Conservation (phyloP, 2,113 vertebrate species). For the Rhea pennata region DNA sequence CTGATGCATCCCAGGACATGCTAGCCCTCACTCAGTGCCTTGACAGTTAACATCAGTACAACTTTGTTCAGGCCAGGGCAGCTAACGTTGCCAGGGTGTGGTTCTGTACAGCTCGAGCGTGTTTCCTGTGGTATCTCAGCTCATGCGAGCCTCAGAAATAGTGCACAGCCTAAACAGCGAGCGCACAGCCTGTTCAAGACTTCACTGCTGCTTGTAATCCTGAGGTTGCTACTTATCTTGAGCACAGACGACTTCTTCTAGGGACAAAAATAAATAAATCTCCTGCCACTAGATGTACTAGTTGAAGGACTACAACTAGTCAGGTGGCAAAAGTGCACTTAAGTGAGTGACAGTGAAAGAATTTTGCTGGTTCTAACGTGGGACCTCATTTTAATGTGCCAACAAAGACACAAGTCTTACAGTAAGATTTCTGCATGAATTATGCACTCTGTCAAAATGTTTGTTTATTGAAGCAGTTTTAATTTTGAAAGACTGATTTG, state of each 20-base stretch:
- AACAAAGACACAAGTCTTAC: background rate
- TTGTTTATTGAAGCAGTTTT: background rate
- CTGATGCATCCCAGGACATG: background rate
- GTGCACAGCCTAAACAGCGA: background rate
- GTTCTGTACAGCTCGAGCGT: background rate
- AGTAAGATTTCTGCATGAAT: background rate
- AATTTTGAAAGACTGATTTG: background rate
- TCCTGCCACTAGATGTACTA: background rate
- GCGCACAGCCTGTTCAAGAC: background rate
- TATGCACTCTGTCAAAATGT: background rate
- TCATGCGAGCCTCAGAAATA: background rate
- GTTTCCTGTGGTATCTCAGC: slow-evolving; percentile 31
- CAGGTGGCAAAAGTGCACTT: background rate
- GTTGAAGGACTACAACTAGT: background rate
- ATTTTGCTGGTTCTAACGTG: background rate
- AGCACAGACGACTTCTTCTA: background rate
- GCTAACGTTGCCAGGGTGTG: background rate
- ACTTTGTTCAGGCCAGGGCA: rapidly evolving
- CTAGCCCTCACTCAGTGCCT: rapidly evolving
- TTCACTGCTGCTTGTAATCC: background rate
- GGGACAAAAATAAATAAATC: rapidly evolving
- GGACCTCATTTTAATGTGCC: background rate
- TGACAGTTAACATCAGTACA: background rate
- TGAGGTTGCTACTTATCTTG: background rate
- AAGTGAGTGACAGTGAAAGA: background rate